phyloP scores from a whole-genome alignment of 2,113 vertebrate genomes.

The Peromyscus leucopus region DNA sequence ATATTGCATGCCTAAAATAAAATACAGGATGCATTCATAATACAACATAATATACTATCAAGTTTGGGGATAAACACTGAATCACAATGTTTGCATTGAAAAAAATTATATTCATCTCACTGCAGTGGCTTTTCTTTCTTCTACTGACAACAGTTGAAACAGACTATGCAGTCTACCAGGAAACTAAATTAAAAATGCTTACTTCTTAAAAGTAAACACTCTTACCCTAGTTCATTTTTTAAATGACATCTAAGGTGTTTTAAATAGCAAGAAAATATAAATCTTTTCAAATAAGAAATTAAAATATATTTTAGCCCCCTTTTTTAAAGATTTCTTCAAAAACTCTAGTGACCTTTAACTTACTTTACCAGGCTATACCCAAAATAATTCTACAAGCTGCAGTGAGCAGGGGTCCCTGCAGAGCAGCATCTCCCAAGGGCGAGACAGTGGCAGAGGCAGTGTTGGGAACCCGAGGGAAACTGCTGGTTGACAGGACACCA shows the following conservation, averaged over 20 bases:
- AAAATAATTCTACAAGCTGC: background rate
- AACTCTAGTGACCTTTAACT: background rate
- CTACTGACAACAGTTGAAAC: background rate
- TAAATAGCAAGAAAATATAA: background rate
- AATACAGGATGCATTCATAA: background rate
- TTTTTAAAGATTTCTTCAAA: background rate
- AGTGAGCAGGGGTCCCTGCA: too few relatives aligned
- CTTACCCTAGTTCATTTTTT: background rate
- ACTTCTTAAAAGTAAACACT: background rate
- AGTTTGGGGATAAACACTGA: background rate
- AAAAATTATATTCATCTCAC: background rate
- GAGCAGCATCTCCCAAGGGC: too few relatives aligned
- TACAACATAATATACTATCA: background rate
- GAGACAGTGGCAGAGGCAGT: too few relatives aligned
- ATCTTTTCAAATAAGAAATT: background rate
- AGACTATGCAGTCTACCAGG: background rate
- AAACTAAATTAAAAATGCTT: background rate
- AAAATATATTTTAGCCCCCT: background rate
- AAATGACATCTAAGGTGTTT: background rate
- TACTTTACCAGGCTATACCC: background rate
- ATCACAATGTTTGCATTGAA: background rate
- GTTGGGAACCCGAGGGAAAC: too few relatives aligned
- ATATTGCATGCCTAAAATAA: background rate
- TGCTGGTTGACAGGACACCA: too few relatives aligned
- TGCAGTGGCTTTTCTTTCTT: background rate